Evolutionary conservation across 2,797 vertebrate genomes (phyloP).

Genomic region (Petrocephalus sullivani): DNA sequence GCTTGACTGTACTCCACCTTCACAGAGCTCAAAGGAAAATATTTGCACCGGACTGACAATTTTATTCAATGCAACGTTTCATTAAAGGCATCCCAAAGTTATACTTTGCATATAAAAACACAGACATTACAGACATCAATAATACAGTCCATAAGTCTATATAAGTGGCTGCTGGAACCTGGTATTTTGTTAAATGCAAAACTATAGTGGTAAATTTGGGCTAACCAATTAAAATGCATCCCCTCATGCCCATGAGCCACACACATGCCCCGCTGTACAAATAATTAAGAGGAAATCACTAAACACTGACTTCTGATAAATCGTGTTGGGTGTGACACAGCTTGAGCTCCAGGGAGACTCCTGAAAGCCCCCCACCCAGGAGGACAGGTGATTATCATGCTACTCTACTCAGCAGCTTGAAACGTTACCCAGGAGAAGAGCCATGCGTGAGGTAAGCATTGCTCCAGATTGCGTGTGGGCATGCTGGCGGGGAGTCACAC

Average conservation of each 20-base stretch:
- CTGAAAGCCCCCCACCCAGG: neutral
- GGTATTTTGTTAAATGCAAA: neutral
- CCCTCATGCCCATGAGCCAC: neutral
- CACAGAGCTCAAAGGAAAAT: constrained; percentile 16
- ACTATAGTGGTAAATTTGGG: neutral
- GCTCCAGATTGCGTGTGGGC: neutral
- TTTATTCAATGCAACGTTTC: constrained; percentile 4
- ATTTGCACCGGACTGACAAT: constrained; percentile 2
- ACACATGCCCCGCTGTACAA: neutral
- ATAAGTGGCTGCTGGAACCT: neutral
- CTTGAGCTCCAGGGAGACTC: neutral
- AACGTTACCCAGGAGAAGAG: neutral
- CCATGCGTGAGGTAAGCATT: neutral
- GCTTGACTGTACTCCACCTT: constrained; percentile 13
- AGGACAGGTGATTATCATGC: neutral
- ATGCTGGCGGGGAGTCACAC: neutral
- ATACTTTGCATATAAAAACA: constrained; percentile 9
- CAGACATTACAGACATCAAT: neutral
- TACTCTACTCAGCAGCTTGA: neutral
- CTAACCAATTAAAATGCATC: neutral
- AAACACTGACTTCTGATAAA: neutral
- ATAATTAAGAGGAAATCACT: constrained; percentile 5
- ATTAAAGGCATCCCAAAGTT: neutral
- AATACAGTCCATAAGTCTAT: neutral
- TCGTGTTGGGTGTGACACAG: neutral